phyloP scores from a whole-genome alignment of 2,888 invertebrate genomes.

The Coelogynopora nodosa region DNA sequence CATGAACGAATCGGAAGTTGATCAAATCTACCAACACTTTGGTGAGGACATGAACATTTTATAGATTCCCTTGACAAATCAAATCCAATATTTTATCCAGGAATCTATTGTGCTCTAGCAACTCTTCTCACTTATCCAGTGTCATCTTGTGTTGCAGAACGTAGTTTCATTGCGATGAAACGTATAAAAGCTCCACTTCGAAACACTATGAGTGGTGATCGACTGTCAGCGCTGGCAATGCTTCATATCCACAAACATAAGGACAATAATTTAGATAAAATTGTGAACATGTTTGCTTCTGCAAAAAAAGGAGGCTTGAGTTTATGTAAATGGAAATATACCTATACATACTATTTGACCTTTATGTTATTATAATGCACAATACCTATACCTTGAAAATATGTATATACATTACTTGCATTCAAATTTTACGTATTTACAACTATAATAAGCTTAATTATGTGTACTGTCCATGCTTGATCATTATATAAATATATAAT shows the following conservation, averaged over 20 bases:
- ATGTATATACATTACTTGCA: constrained; percentile 1
- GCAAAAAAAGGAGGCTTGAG: constrained; percentile 29
- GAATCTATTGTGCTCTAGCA: constrained; percentile 29
- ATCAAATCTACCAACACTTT: constrained; percentile 14
- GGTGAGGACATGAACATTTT: constrained; percentile 20
- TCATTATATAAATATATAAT: too few relatives aligned
- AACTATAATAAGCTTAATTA: too few relatives aligned
- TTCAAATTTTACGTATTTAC: too few relatives aligned
- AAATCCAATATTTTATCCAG: constrained; percentile 12
- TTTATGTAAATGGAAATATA: not conserved
- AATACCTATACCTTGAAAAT: constrained; percentile 31
- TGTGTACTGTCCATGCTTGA: too few relatives aligned
- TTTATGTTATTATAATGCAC: constrained; percentile 31
- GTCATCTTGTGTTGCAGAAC: constrained; percentile 21
- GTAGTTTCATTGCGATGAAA: constrained; percentile 23
- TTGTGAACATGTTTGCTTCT: constrained; percentile 2
- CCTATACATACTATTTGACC: constrained; percentile 15
- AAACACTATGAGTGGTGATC: constrained; percentile 28
- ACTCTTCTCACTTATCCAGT: constrained; percentile 19
- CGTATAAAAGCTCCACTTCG: constrained; percentile 14
- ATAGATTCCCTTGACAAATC: constrained; percentile 16
- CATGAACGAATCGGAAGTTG: constrained; percentile 19
- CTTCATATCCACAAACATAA: constrained; percentile 15
- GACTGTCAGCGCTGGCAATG: constrained; percentile 27
- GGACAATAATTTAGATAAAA: not conserved